phyloP scores from a whole-genome alignment of 2,888 invertebrate species.

The Leucophenga montana region DNA sequence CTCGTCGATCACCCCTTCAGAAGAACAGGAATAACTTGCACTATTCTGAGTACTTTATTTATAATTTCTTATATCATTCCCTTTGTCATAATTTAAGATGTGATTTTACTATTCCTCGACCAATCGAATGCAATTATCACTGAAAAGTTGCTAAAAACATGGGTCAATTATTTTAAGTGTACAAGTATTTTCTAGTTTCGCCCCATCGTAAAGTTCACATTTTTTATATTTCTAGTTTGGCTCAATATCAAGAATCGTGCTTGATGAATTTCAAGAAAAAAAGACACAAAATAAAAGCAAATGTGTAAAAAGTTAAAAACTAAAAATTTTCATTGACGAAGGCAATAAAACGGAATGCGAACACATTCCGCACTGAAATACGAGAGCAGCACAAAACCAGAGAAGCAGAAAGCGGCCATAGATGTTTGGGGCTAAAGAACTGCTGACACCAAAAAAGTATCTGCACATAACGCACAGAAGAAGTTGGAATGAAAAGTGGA shows the following conservation, averaged over 20 bases:
- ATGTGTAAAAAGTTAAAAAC: slow-evolving; percentile 7
- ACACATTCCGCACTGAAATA: neutral
- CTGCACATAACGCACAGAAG: neutral
- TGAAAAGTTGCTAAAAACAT: too few species aligned
- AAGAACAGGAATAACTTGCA: too few species aligned
- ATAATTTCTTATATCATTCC: too few species aligned
- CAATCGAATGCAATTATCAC: too few species aligned
- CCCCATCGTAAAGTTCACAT: slow-evolving; percentile 58
- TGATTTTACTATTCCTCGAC: too few species aligned
- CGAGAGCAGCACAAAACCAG: neutral
- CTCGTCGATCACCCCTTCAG: too few species aligned
- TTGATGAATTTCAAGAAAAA: neutral
- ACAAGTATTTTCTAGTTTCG: slow-evolving; percentile 29
- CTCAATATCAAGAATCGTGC: slow-evolving; percentile 54
- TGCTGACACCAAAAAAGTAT: neutral
- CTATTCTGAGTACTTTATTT: too few species aligned
- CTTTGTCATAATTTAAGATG: too few species aligned
- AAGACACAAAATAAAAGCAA: neutral
- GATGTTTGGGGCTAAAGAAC: too few species aligned
- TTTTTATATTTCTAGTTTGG: slow-evolving; percentile 62
- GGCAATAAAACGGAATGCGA: neutral
- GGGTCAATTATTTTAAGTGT: too few species aligned
- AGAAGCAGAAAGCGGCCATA: neutral
- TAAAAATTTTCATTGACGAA: slow-evolving; percentile 6
- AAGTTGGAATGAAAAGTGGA: neutral